Evolutionary conservation across 2,797 vertebrate genomes (phyloP), one percentile per base, ranked within the genome.

Genomic region (Lepidocolaptes lacrymiger): DNA sequence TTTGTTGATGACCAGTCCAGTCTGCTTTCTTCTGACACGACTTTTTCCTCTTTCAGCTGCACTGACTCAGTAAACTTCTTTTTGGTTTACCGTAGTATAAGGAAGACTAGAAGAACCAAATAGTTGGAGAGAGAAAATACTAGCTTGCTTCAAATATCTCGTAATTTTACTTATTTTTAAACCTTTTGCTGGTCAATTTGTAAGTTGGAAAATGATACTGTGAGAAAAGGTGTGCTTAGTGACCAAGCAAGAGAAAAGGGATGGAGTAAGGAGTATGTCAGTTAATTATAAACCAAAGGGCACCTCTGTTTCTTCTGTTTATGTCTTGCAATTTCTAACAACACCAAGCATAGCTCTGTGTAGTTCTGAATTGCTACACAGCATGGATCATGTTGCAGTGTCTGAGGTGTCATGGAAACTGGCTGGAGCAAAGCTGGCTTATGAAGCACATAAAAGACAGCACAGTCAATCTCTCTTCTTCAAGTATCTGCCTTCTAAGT

Each of bases 371-470:
- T 92, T 87, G 71, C 46, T 94, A 30, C 24, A 58, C 1, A 7
- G 56, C 27, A 34, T 46, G 75, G 81, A 77, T 89, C 52, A 19
- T 68, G 51, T 82, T 95, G 75, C 58, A 88, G 4, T 83, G 64
- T 87, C 86, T 93, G 67, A 93, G 81, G 84, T 96, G 88, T 91
- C 68, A 85, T 85, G 91, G 91, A 87, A 93, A 93, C 92, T 71
- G 66, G 81, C 91, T 85, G 64, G 20, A 95, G 77, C 55, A 89
- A 86, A 95, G 37, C 71, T 80, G 63, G 19, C 7, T 89, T 85
- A 49, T 36, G 74, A 92, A 91, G 44, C 69, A 34, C 36, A n/a
- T 63, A 44, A 8, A 58, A 82, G 56, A 80, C 30, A 81, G 34
- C 51, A 59, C 19, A 79, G 26, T 16, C 56, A 83, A 41, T 82